Conservation (phyloP, 2,888 invertebrate genomes). For the Apocheima hispidaria region DNA sequence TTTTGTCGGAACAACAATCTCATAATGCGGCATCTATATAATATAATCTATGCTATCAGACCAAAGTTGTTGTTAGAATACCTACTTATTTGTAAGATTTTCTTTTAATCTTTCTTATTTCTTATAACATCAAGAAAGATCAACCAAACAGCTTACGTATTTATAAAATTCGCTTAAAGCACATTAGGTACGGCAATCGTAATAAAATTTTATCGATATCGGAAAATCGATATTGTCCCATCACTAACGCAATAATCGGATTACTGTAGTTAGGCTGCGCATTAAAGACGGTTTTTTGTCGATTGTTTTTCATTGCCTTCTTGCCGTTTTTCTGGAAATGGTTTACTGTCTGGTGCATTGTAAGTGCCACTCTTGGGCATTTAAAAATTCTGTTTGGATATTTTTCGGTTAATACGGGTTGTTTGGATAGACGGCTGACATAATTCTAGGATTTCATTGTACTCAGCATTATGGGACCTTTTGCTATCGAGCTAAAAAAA, state of each 20-base stretch:
- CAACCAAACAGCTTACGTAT: slow-evolving; percentile 13
- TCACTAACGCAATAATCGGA: slow-evolving; percentile 46
- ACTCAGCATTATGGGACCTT: no score
- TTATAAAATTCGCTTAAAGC: slow-evolving; percentile 19
- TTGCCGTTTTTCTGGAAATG: slow-evolving; percentile 18
- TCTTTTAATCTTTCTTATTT: no score
- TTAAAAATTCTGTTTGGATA: not conserved
- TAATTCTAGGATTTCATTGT: no score
- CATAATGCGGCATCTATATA: no score
- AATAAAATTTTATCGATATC: slow-evolving; percentile 41
- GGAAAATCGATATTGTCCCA: slow-evolving; percentile 36
- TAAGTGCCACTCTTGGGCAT: not conserved
- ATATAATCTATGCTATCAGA: no score
- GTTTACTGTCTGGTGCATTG: slow-evolving; percentile 9
- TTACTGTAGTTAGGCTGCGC: slow-evolving; percentile 49
- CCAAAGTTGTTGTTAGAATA: no score
- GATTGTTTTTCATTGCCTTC: slow-evolving; percentile 21
- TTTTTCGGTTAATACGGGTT: not conserved
- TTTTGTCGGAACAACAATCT: no score
- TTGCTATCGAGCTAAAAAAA: no score
- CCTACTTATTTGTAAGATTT: no score
- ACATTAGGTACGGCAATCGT: slow-evolving; percentile 14
- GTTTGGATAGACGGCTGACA: not conserved
- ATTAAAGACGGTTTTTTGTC: slow-evolving; percentile 46
- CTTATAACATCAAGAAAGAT: slow-evolving; percentile 4